These are phyloP conservation scores for Boleophthalmus pectinirostris DNA, from an alignment of 2,113 vertebrate species.

Conservation along the genomic window DNA sequence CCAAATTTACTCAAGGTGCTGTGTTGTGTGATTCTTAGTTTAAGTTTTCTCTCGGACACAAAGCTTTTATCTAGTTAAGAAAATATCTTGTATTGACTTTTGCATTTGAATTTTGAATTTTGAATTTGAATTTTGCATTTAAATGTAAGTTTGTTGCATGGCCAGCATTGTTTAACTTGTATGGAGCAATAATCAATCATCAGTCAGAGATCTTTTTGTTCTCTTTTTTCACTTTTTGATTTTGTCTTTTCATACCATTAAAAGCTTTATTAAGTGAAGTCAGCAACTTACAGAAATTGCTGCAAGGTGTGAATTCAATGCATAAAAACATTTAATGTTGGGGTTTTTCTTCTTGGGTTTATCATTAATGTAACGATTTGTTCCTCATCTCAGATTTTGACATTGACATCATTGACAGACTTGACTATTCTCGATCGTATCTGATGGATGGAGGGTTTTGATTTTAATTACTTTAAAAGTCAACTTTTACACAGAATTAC, in stretches of 20 bases:
- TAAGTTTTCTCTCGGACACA: not conserved
- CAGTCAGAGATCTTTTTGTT: slow-evolving; percentile 24
- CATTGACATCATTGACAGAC: no score
- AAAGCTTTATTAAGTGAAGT: not conserved
- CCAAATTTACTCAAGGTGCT: not conserved
- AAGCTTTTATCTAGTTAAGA: not conserved
- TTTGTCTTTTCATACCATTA: not conserved
- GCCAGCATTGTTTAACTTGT: slow-evolving; percentile 12
- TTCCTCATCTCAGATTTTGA: no score
- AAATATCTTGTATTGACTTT: slow-evolving; percentile 13
- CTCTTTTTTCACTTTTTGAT: not conserved
- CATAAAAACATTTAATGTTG: no score
- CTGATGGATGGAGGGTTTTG: no score
- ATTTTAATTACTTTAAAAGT: no score
- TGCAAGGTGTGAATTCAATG: no score
- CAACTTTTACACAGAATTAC: no score
- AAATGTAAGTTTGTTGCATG: slow-evolving; percentile 32
- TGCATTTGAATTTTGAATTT: no score
- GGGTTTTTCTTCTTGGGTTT: no score
- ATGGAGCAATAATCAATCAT: slow-evolving; percentile 33
- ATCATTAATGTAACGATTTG: no score
- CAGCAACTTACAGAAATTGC: not conserved
- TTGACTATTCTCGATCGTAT: no score
- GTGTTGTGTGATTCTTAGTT: no score
- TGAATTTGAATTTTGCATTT: slow-evolving; percentile 11